Evolutionary conservation across 2,888 invertebrate species (phyloP).

Genomic region (Mimumesa dahlbomi): DNA sequence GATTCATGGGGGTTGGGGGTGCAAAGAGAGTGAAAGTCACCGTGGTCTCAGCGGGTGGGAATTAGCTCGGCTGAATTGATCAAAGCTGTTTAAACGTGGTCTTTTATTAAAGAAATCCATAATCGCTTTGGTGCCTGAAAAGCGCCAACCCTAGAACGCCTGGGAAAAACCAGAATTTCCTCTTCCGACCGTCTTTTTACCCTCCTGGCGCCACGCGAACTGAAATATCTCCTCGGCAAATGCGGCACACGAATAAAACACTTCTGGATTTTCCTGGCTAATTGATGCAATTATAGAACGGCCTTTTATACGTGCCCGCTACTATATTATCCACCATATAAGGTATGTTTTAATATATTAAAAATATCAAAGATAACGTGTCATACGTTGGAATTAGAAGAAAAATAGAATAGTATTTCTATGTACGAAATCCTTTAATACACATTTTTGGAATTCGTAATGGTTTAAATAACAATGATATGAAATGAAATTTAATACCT

Average conservation of each 20-base stretch:
- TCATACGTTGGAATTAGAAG: too few species aligned
- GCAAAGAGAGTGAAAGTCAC: constrained; percentile 31
- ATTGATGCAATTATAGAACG: too few species aligned
- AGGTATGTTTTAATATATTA: too few species aligned
- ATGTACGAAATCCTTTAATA: too few species aligned
- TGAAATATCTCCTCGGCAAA: background rate
- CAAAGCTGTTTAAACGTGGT: constrained; percentile 78
- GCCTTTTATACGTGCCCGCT: too few species aligned
- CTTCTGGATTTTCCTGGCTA: too few species aligned
- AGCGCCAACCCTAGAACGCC: constrained; percentile 45
- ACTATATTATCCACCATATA: too few species aligned
- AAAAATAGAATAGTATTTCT: too few species aligned
- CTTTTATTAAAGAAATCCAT: constrained; percentile 79
- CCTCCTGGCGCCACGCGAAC: background rate
- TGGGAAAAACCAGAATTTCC: constrained; percentile 57
- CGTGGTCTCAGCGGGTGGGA: constrained; percentile 71
- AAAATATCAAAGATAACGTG: too few species aligned
- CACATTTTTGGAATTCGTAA: too few species aligned
- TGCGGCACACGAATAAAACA: background rate
- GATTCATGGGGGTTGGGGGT: constrained; percentile 10
- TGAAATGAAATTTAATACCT: background rate
- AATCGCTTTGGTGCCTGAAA: constrained; percentile 71
- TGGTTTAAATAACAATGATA: background rate
- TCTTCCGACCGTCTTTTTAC: constrained; percentile 26
- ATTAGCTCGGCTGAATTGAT: constrained; percentile 76